Base-by-base conservation (phyloP, 2,888 invertebrate genomes). In the Oscheius myriophilus region DNA sequence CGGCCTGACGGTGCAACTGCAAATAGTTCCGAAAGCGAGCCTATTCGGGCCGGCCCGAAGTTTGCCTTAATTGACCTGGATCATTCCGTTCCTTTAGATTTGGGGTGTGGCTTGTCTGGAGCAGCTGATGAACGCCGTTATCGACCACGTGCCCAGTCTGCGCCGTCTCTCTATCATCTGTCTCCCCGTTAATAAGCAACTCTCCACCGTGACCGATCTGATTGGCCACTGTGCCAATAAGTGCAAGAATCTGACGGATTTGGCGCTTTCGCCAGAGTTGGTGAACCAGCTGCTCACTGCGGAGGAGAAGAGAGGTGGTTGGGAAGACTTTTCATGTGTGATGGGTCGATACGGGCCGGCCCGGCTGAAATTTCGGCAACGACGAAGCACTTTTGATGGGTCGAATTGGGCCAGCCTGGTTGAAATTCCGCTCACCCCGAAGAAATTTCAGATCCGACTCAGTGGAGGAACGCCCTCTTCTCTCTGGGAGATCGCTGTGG, bases 91-190 rank as follows among this genome's bases (percentile, higher is more conserved):
- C 23, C 11, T 63, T 21, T 18, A 75, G 54, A 52, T 76, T 23
- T 61, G 65, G 21, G 76, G 76, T 9, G 39, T 76, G 42, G 52
- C 61, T 14, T 73, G 73, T 21, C 69, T 76, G 53, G 76, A 75
- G 26, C 41, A 26, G 9, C 21, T 66, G 18, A 25, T 55, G 33
- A 45, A 55, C 23, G 42, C 51, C n/a, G 23, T 66, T 0, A 43
- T 52, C 18, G 67, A 67, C 26, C 18, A 54, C 41, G n/a, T 67
- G 12, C 52, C 61, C 39, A 39, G 39, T 1, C 59, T 67, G 2
- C 18, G 25, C 6, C 41, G 53, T 14, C 43, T 59, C 1, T 67
- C 67, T 11, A 52, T 67, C n/a, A 45, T 67, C 11, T 33, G 51
- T 39, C 18, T 61, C 9, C 67, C 67, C 18, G 42, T 23, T 16